phyloP scores from a whole-genome alignment of 2,113 vertebrate genomes.

The Drymodes brunneopygia region DNA sequence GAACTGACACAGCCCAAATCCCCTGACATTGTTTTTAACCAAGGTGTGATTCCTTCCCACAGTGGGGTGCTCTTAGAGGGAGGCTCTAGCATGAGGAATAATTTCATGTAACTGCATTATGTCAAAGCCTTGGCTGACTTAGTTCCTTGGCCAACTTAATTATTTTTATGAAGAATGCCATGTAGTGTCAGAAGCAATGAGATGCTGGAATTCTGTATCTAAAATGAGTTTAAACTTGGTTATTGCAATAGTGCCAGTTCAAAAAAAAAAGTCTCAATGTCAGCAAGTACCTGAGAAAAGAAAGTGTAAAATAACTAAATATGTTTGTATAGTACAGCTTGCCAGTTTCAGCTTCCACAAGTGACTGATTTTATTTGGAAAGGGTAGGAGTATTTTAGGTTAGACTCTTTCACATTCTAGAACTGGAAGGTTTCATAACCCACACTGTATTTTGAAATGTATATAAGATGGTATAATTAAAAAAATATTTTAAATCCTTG shows the following conservation, averaged over 20 bases:
- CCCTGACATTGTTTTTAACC: accelerated
- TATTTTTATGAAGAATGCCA: not conserved
- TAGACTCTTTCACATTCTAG: not conserved
- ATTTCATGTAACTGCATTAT: not conserved
- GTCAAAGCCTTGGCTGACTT: not conserved
- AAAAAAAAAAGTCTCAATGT: not conserved
- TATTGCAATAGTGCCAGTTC: not conserved
- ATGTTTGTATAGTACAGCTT: not conserved
- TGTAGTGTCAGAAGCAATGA: not conserved
- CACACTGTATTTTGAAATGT: not conserved
- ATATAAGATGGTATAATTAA: not conserved
- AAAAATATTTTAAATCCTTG: not conserved
- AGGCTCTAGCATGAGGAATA: not conserved
- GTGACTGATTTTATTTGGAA: not conserved
- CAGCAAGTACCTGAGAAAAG: not conserved
- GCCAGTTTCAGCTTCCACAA: not conserved
- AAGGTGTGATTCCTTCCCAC: not conserved
- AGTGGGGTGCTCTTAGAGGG: not conserved
- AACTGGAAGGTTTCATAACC: not conserved
- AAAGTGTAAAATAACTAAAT: not conserved
- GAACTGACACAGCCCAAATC: not conserved
- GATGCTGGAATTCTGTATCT: not conserved
- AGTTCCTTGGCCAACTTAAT: not conserved
- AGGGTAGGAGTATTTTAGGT: not conserved
- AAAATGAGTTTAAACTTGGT: not conserved